Evolutionary conservation across 2,888 invertebrate species (phyloP).

Genomic region (Oscheius sp.): DNA sequence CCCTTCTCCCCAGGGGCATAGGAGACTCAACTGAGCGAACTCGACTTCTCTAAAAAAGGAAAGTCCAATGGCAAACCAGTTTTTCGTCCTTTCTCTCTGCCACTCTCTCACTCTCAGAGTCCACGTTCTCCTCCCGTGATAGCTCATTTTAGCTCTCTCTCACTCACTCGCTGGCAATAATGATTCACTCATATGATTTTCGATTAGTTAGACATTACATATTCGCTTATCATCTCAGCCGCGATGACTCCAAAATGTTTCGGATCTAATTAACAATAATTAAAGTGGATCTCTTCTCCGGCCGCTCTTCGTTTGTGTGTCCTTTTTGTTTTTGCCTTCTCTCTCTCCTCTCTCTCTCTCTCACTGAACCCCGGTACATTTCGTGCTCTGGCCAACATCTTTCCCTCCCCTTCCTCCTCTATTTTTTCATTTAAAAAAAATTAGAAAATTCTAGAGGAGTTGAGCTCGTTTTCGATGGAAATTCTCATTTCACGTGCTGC

Average conservation of each 20-base stretch:
- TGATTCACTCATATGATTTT: no score
- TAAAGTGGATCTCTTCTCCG: no score
- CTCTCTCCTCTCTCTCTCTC: slow-evolving; percentile 4
- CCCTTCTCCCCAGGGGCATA: neutral
- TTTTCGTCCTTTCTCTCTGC: no score
- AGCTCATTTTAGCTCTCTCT: neutral
- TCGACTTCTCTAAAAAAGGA: no score
- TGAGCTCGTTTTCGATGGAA: neutral
- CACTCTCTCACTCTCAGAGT: neutral
- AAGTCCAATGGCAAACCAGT: no score
- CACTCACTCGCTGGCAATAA: neutral
- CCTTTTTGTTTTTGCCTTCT: neutral
- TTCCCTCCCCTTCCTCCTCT: neutral
- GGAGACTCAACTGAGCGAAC: no score
- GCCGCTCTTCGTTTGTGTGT: neutral
- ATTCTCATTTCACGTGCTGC: slow-evolving; percentile 10
- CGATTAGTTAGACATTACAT: no score
- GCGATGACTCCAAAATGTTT: no score
- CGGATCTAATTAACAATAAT: no score
- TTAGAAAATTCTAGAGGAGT: neutral
- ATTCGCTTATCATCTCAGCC: no score
- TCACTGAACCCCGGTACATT: neutral
- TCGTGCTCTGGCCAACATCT: neutral
- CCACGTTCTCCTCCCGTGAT: neutral
- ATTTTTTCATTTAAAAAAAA: neutral